Evolutionary conservation across 2,113 vertebrate genomes (phyloP).

Genomic region (Anser cygnoides): DNA sequence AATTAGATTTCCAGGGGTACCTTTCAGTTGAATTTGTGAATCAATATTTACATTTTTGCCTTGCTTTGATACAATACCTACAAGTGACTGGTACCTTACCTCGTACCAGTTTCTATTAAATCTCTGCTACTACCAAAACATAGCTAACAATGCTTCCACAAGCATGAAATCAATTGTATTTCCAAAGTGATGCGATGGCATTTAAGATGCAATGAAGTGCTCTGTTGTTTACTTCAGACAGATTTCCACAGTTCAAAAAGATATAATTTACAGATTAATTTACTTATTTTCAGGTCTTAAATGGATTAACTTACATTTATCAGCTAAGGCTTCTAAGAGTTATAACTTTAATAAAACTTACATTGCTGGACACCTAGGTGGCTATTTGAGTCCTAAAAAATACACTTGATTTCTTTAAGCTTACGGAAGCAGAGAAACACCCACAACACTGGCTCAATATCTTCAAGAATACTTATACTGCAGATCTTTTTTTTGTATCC

Average conservation of each 20-base stretch:
- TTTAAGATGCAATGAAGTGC: not conserved
- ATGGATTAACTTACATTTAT: not conserved
- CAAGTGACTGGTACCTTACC: not conserved
- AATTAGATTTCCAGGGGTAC: not conserved
- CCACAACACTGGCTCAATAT: not conserved
- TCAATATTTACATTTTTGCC: not conserved
- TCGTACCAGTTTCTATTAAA: not conserved
- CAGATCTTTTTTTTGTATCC: not conserved
- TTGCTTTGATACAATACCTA: not conserved
- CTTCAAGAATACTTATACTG: not conserved
- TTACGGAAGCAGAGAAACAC: not conserved
- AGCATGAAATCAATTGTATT: not conserved
- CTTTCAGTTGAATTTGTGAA: not conserved
- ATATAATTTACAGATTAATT: not conserved
- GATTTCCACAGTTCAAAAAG: not conserved
- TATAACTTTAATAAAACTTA: not conserved
- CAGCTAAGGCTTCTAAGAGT: not conserved
- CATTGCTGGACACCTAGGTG: not conserved
- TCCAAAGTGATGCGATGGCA: not conserved
- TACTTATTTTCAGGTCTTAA: not conserved
- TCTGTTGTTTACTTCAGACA: not conserved
- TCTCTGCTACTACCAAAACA: not conserved
- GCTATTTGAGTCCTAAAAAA: not conserved
- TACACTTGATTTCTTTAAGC: not conserved
- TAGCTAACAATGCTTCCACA: not conserved